phyloP scores from a whole-genome alignment of 2,888 invertebrate species.

The Rhagium mordax region DNA sequence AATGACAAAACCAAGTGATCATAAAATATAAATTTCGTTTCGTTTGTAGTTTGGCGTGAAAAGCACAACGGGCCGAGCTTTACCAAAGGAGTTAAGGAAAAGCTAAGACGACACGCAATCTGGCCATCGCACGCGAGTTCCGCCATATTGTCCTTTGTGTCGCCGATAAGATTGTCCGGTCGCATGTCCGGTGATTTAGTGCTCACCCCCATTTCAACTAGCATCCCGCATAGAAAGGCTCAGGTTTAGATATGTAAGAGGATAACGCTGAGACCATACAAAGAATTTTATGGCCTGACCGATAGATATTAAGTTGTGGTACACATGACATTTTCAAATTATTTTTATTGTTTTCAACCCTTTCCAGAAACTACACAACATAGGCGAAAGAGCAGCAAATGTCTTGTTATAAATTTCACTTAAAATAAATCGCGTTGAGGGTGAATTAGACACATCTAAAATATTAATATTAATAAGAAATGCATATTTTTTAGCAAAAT shows the following conservation, averaged over 20 bases:
- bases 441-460: too few species aligned
- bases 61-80: constrained; percentile 61
- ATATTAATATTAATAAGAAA: too few species aligned
- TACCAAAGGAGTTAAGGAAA: constrained; percentile 56
- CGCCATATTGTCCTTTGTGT: constrained; percentile 69
- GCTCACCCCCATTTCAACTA: constrained; percentile 49
- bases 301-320: constrained; percentile 29
- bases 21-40: constrained; percentile 19
- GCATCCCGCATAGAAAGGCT: constrained; percentile 43
- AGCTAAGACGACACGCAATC: constrained; percentile 67
- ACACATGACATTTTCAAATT: constrained; percentile 31
- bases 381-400: background rate
- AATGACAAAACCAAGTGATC: background rate
- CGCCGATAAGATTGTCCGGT: constrained; percentile 70
- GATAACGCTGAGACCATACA: constrained; percentile 36
- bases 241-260: constrained; percentile 40
- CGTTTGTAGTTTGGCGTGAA: constrained; percentile 56
- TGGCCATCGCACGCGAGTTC: constrained; percentile 70
- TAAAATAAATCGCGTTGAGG: too few species aligned
- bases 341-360: constrained; percentile 15
- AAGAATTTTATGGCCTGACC: constrained; percentile 34
- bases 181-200: constrained; percentile 67
- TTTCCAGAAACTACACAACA: background rate
- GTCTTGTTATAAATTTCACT: too few species aligned
- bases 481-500: too few species aligned